These are phyloP conservation scores for Nesospiza acunhae DNA, from an alignment of 2,113 vertebrate genomes.

Conservation along the genomic window DNA sequence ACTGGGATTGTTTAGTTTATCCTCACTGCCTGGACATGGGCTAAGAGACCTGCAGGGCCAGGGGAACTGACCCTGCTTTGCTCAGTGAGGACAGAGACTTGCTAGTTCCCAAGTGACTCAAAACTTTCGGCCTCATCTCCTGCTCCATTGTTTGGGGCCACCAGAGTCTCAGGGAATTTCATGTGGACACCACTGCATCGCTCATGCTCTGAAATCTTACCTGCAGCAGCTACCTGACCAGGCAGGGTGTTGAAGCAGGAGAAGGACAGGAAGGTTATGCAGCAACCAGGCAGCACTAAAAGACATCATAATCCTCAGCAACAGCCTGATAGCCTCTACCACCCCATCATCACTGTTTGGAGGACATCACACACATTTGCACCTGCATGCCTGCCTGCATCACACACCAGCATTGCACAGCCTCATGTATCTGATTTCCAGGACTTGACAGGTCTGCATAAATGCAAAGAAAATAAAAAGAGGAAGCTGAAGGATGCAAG, in stretches of 20 bases:
- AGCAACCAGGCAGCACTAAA: neutral
- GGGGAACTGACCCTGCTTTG: neutral
- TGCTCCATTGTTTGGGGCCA: neutral
- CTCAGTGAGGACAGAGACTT: neutral
- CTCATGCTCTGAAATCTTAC: neutral
- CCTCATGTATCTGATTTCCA: neutral
- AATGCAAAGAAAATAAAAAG: neutral
- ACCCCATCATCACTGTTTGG: neutral
- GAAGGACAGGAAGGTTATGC: neutral
- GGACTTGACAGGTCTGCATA: neutral
- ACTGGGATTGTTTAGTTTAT: neutral
- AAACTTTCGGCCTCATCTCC: neutral
- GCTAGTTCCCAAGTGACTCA: neutral
- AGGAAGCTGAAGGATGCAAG: neutral
- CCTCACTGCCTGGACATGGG: neutral
- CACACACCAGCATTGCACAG: neutral
- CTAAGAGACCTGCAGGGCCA: neutral
- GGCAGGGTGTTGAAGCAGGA: neutral
- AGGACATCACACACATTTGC: neutral
- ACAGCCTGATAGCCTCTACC: neutral
- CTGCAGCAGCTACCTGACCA: neutral
- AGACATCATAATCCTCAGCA: neutral
- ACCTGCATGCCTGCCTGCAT: rapidly evolving
- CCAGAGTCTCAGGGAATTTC: neutral
- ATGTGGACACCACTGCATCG: neutral